Conservation (phyloP, 2,797 vertebrate species). For the Urophycis tenuis region DNA sequence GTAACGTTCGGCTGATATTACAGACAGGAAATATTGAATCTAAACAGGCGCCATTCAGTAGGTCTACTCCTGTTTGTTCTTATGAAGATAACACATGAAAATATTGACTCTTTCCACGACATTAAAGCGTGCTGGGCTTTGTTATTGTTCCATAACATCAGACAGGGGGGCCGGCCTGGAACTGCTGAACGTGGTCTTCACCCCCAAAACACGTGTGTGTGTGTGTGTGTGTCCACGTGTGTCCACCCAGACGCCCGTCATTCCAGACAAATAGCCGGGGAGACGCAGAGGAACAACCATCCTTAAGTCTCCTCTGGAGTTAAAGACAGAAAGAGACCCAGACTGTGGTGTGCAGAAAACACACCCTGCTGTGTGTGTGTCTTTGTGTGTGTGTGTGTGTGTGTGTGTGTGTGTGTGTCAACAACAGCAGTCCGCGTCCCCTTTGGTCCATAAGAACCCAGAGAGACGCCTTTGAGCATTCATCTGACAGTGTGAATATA, state of each 20-base stretch:
- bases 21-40: not conserved
- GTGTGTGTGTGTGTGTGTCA: not conserved
- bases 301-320: not conserved
- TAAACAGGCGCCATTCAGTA: not conserved
- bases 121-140: not conserved
- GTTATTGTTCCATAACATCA: not conserved
- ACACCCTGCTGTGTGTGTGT: not conserved
- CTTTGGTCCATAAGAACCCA: not conserved
- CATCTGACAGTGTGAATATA: not conserved
- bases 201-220: not conserved
- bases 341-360: not conserved
- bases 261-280: not conserved
- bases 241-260: conserved; percentile 27
- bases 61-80: not conserved
- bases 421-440: not conserved
- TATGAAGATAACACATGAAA: not conserved
- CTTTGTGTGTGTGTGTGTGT: no score
- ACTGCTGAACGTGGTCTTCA: not conserved
- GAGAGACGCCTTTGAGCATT: not conserved
- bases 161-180: not conserved
- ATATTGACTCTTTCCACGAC: not conserved
- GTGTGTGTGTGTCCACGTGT: not conserved
- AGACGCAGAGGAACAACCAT: not conserved
- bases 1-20: not conserved
- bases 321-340: not conserved